Evolutionary conservation across 2,113 vertebrate genomes (phyloP).

Genomic region (Entosphenus tridentatus): DNA sequence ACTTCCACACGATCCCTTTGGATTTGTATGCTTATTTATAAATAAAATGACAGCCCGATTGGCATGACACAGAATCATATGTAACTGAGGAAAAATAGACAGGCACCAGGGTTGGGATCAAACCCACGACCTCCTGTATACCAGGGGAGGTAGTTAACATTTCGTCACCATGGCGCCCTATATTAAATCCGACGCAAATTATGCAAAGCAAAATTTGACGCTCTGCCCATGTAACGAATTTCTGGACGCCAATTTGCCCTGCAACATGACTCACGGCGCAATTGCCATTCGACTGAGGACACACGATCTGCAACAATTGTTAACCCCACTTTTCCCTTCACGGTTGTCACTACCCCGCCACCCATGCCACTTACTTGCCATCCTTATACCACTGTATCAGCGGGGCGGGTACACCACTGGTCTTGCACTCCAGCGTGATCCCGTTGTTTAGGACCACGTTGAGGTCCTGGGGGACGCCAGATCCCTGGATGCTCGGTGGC

Average conservation of each 20-base stretch:
- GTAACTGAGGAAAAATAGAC: too few species aligned
- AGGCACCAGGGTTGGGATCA: too few species aligned
- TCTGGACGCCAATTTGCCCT: background rate
- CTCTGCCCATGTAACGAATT: background rate
- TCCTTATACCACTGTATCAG: conserved; percentile 80
- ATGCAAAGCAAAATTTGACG: conserved; percentile 8
- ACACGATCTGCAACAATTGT: background rate
- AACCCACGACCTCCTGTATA: too few species aligned
- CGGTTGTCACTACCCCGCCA: background rate
- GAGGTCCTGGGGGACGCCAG: conserved; percentile 23
- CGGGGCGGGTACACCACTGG: conserved; percentile 53
- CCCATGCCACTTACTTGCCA: conserved; percentile 42
- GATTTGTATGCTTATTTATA: too few species aligned
- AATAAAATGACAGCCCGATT: too few species aligned
- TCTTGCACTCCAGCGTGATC: conserved; percentile 43
- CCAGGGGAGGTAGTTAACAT: too few species aligned
- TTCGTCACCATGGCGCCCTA: too few species aligned
- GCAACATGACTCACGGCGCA: background rate
- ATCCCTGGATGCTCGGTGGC: conserved; percentile 41
- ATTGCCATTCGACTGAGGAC: background rate
- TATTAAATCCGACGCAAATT: too few species aligned
- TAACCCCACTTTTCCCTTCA: background rate
- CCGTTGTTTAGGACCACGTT: conserved; percentile 40
- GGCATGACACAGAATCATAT: too few species aligned
- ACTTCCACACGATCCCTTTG: too few species aligned